A percentile compares a stretch with the other conserved stretches of the same genome.
These are phyloP conservation scores for Melopsittacus undulatus DNA, from an alignment of 2,797 vertebrate species.

Conservation along the genomic window DNA sequence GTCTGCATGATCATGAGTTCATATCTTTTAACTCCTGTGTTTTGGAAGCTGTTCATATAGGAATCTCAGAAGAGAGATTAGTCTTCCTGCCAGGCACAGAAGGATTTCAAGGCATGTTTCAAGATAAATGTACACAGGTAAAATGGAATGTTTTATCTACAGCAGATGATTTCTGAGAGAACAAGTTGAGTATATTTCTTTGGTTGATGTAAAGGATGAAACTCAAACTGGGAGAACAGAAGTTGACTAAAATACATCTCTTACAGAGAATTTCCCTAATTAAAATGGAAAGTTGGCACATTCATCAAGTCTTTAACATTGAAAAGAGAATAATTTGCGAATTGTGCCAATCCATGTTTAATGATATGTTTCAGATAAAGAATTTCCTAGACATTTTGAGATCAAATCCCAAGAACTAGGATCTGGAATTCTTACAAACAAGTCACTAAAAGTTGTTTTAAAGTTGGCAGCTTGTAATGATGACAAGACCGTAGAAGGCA, in stretches of 20 bases:
- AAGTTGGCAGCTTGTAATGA: not conserved
- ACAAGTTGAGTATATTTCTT: not conserved
- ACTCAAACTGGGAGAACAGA: not conserved
- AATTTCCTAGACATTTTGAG: not conserved
- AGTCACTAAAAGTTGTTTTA: not conserved
- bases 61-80: not conserved
- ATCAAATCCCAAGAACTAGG: not conserved
- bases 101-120: not conserved
- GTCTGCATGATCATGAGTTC: not conserved
- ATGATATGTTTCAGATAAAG: not conserved
- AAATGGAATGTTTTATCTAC: not conserved
- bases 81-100: not conserved
- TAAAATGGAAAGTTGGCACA: slow-evolving; percentile 35
- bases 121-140: not conserved
- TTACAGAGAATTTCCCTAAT: slow-evolving; percentile 11
- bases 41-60: not conserved
- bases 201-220: not conserved
- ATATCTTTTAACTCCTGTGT: not conserved
- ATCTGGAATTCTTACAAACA: not conserved
- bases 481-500: not conserved
- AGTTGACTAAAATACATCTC: not conserved
- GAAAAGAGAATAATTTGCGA: slow-evolving; percentile 41
- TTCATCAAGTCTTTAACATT: not conserved
- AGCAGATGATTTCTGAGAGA: not conserved
- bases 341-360: not conserved